These are phyloP conservation scores for Miichthys miiuy DNA, from an alignment of 2,797 vertebrate genomes.

Conservation along the genomic window DNA sequence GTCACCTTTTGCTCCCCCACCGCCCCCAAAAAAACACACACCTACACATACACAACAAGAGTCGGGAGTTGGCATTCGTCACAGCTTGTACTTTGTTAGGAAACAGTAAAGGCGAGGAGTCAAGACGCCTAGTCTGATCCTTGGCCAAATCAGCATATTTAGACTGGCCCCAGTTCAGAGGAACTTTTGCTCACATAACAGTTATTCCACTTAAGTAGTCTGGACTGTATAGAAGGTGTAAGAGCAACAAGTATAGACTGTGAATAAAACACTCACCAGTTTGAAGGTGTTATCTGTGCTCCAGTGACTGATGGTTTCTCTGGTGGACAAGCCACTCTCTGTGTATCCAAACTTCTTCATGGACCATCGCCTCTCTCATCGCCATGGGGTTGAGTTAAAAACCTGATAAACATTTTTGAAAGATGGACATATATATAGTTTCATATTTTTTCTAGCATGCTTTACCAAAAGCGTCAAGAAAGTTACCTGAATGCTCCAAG, in stretches of 20 bases:
- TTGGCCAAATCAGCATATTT: conserved; percentile 55
- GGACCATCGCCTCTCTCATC: conserved; percentile 57
- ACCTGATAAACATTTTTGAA: conserved; percentile 36
- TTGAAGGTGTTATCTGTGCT: conserved; percentile 77
- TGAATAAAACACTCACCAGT: conserved; percentile 53
- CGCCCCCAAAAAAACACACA: conserved; percentile 35
- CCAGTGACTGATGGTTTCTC: conserved; percentile 63
- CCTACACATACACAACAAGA: conserved; percentile 58
- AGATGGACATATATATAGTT: not conserved
- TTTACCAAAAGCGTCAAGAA: not conserved
- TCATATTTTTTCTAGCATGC: not conserved
- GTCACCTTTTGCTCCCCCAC: conserved; percentile 74
- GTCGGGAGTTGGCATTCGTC: conserved; percentile 73
- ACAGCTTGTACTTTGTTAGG: conserved; percentile 73
- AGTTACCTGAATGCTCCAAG: not conserved
- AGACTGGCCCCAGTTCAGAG: conserved; percentile 61
- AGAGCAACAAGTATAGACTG: conserved; percentile 10
- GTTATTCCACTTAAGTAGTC: not conserved
- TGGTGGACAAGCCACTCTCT: conserved; percentile 70
- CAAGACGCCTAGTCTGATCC: conserved; percentile 59
- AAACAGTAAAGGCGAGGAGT: conserved; percentile 73
- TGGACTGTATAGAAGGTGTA: not conserved
- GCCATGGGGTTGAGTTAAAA: conserved; percentile 43
- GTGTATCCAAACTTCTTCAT: conserved; percentile 66
- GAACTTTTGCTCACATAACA: conserved; percentile 30